phyloP scores from a whole-genome alignment of 2,888 invertebrate genomes.

The Drosophila nr. medialis region DNA sequence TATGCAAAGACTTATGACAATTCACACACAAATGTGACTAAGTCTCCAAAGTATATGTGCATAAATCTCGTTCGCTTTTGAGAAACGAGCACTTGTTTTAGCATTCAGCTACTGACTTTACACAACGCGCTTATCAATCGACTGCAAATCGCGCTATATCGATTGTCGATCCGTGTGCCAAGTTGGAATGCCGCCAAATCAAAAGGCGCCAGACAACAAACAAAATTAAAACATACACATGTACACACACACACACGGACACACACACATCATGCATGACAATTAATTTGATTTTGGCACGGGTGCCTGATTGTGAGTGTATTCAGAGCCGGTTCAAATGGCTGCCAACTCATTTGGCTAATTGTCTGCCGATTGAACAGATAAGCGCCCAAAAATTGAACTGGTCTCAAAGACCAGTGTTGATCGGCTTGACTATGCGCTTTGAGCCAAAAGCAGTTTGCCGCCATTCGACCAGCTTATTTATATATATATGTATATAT shows the following conservation, averaged over 20 bases:
- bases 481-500: neutral
- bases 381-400: constrained; percentile 43
- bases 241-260: constrained; percentile 40
- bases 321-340: constrained; percentile 22
- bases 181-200: constrained; percentile 74
- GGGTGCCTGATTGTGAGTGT: constrained; percentile 10
- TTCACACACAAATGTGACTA: constrained; percentile 46
- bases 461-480: neutral
- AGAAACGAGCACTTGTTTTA: constrained; percentile 2
- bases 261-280: constrained; percentile 72
- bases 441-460: constrained; percentile 3
- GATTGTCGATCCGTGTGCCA: constrained; percentile 57
- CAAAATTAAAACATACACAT: constrained; percentile 15
- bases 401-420: neutral
- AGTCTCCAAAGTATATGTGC: constrained; percentile 16
- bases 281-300: constrained; percentile 75
- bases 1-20: constrained; percentile 75
- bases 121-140: constrained; percentile 45
- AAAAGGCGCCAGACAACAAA: constrained; percentile 48
- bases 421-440: neutral
- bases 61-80: constrained; percentile 8
- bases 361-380: constrained; percentile 70
- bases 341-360: constrained; percentile 72
- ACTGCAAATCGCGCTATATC: constrained; percentile 43
- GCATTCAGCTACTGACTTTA: constrained; percentile 36